These are phyloP conservation scores for Dendrocopos noguchii DNA, from an alignment of 2,113 vertebrate genomes.

Conservation along the genomic window DNA sequence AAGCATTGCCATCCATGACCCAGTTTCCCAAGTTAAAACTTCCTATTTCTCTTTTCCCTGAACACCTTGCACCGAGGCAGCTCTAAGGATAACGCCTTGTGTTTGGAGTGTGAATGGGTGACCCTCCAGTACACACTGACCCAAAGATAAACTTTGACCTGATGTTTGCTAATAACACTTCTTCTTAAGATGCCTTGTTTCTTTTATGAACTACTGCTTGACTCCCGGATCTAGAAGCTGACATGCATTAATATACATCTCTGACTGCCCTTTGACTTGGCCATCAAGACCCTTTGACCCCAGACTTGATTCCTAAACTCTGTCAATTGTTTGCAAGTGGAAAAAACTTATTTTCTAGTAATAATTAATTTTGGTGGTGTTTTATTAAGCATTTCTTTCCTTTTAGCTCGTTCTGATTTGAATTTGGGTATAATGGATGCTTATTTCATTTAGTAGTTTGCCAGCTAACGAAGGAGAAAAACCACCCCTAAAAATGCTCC, in stretches of 20 bases:
- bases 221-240: slow-evolving; percentile 74
- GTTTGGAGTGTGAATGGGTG: slow-evolving; percentile 31
- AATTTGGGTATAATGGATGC: background rate
- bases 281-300: slow-evolving; percentile 73
- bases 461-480: background rate
- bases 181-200: slow-evolving; percentile 76
- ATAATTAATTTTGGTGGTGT: slow-evolving; percentile 44
- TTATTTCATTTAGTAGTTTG: background rate
- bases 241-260: slow-evolving; percentile 72
- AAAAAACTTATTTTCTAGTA: slow-evolving; percentile 61
- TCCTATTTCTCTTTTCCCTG: background rate
- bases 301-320: slow-evolving; percentile 68
- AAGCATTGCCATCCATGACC: background rate
- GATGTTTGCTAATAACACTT: slow-evolving; percentile 78
- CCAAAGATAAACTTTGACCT: slow-evolving; percentile 91
- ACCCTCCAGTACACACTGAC: slow-evolving; percentile 76
- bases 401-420: slow-evolving; percentile 8
- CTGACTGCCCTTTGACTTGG: slow-evolving; percentile 61
- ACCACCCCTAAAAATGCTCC: background rate
- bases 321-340: slow-evolving; percentile 53
- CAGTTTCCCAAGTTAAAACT: background rate
- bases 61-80: slow-evolving; percentile 5
- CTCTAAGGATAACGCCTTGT: slow-evolving; percentile 33
- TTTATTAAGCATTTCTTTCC: slow-evolving; percentile 4
- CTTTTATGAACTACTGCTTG: slow-evolving; percentile 72